Percentiles rank a stretch among this genome's conserved stretches.
These are phyloP conservation scores for Urocyon cinereoargenteus DNA, from an alignment of 2,797 vertebrate species.

Conservation along the genomic window DNA sequence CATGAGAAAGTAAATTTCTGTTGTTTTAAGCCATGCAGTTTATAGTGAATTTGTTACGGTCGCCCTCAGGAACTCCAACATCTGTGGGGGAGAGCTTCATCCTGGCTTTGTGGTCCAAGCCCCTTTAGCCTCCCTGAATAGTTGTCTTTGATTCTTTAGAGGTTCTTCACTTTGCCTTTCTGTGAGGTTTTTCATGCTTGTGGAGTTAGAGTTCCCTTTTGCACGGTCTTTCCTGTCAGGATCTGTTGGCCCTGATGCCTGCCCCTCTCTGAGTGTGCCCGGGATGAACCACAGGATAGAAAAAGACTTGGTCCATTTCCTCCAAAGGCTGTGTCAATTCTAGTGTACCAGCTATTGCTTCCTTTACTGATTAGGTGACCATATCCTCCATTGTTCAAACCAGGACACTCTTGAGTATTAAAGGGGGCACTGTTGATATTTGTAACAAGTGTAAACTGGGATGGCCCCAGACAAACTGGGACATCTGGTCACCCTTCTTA, in stretches of 20 bases:
- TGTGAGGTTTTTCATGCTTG: neutral
- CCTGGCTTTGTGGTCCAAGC: neutral
- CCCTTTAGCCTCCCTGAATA: neutral
- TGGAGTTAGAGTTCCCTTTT: neutral
- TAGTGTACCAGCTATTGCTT: neutral
- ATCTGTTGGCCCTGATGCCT: neutral
- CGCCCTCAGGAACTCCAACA: neutral
- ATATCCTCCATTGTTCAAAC: neutral
- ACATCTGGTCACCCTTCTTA: constrained; percentile 8
- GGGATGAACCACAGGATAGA: neutral
- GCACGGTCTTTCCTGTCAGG: neutral
- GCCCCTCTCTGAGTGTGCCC: neutral
- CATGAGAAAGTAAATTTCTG: neutral
- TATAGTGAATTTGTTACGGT: neutral
- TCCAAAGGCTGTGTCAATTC: neutral
- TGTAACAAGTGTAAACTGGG: neutral
- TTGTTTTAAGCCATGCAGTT: neutral
- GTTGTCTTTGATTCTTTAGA: neutral
- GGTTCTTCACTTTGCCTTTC: neutral
- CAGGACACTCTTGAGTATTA: neutral
- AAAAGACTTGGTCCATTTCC: neutral
- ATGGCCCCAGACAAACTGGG: neutral
- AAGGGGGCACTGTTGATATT: neutral
- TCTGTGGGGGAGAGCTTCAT: neutral
- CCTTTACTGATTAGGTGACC: neutral